Conservation (phyloP, 2,113 vertebrate genomes). For the Salvelinus fontinalis region DNA sequence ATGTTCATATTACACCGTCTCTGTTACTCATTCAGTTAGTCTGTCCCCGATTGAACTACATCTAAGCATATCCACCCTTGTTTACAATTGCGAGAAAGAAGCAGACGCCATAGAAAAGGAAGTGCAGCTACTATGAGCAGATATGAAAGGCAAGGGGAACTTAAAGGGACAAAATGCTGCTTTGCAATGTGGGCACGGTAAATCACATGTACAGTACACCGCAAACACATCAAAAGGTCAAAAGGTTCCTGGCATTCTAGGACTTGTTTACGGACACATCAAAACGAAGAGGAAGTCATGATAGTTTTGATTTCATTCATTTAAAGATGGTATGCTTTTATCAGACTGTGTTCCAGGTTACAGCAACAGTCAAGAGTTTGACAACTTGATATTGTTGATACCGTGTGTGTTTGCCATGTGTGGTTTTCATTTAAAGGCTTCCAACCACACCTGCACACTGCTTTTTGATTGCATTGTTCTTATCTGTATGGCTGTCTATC, state of each 20-base stretch:
- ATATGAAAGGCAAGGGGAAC: neutral
- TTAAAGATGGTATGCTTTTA: neutral
- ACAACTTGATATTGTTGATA: neutral
- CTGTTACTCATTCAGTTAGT: too few relatives aligned
- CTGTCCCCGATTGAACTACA: neutral
- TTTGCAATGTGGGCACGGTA: neutral
- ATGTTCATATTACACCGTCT: too few relatives aligned
- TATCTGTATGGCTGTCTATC: too few relatives aligned
- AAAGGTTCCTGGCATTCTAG: neutral
- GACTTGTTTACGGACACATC: neutral
- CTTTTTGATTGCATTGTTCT: too few relatives aligned
- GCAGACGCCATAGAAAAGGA: neutral
- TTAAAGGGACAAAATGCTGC: neutral
- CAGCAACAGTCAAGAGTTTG: neutral
- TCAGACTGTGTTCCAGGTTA: neutral
- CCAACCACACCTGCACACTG: too few relatives aligned
- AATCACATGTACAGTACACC: neutral
- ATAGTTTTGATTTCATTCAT: neutral
- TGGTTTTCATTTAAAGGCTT: too few relatives aligned
- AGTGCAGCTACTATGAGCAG: neutral
- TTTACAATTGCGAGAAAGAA: neutral
- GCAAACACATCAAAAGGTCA: neutral
- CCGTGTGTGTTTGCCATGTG: neutral
- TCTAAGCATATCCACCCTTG: neutral
- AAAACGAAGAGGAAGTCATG: neutral